phyloP scores from a whole-genome alignment of 2,888 invertebrate species.

The Trisateles emortualis region DNA sequence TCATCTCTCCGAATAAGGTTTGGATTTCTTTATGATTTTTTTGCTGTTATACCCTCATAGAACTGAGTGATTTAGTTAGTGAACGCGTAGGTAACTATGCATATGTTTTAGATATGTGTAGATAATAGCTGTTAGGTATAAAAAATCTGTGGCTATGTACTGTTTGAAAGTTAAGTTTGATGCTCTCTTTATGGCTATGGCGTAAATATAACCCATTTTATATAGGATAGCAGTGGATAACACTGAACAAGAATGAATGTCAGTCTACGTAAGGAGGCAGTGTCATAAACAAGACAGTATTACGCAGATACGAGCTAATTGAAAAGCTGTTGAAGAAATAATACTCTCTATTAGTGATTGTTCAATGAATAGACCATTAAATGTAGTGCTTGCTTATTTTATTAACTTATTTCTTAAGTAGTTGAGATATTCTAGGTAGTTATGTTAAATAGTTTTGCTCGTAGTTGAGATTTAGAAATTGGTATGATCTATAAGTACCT shows the following conservation, averaged over 20 bases:
- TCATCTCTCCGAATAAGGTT: slow-evolving; percentile 12
- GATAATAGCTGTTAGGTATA: slow-evolving; percentile 66
- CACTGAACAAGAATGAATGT: slow-evolving; percentile 9
- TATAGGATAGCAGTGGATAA: slow-evolving; percentile 3
- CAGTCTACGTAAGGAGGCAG: slow-evolving; percentile 12
- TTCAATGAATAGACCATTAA: slow-evolving; percentile 18
- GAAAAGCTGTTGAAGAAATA: slow-evolving; percentile 15
- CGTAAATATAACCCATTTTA: slow-evolving; percentile 18
- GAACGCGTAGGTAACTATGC: slow-evolving; percentile 78
- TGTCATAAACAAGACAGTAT: slow-evolving; percentile 14
- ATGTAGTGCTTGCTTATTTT: too few relatives aligned
- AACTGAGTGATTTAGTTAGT: slow-evolving; percentile 56
- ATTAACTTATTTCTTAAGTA: too few relatives aligned
- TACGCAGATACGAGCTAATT: slow-evolving; percentile 10
- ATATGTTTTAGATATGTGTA: slow-evolving; percentile 79
- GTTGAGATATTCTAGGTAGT: too few relatives aligned
- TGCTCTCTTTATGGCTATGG: slow-evolving; percentile 37
- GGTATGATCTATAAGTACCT: too few relatives aligned
- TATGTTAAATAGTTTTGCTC: too few relatives aligned
- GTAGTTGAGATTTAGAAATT: too few relatives aligned
- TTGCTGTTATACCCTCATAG: slow-evolving; percentile 52
- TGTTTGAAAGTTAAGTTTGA: slow-evolving; percentile 58
- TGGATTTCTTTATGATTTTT: slow-evolving; percentile 8
- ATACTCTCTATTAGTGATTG: slow-evolving; percentile 3
- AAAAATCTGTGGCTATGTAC: slow-evolving; percentile 51